Conservation (phyloP, 53 echinoderm and acorn worm genomes). For the Glandiceps talaboti region DNA sequence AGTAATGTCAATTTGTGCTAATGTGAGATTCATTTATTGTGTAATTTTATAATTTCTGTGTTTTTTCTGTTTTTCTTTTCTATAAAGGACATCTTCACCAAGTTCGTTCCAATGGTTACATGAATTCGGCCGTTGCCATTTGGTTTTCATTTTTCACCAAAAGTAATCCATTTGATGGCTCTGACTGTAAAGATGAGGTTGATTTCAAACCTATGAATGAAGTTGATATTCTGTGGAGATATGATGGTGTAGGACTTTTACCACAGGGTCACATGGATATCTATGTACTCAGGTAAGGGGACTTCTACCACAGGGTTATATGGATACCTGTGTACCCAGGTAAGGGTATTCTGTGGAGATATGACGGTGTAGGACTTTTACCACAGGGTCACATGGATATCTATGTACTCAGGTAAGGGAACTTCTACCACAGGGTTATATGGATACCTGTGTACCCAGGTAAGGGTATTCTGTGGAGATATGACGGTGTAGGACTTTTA, state of each 20-base stretch:
- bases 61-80: background rate
- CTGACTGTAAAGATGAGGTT: conserved; percentile 25
- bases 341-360: conserved; percentile 47
- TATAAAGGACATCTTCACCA: conserved; percentile 56
- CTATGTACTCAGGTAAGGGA: conserved; percentile 36
- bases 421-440: too few species aligned
- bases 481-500: conserved; percentile 34
- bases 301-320: too few species aligned
- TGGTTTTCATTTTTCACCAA: conserved; percentile 41
- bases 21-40: background rate
- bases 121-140: conserved; percentile 47
- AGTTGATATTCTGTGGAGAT: conserved; percentile 40
- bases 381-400: conserved; percentile 37
- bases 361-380: conserved; percentile 34
- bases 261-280: conserved; percentile 37
- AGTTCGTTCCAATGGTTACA: conserved; percentile 43
- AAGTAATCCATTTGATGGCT: conserved; percentile 24
- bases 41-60: background rate
- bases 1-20: background rate
- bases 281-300: conserved; percentile 30
- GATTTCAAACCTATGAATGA: conserved; percentile 41
- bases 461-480: conserved; percentile 47
- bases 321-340: too few species aligned
- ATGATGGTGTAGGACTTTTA: conserved; percentile 34
- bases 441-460: too few species aligned